Evolutionary conservation across 2,113 vertebrate genomes (phyloP).

Genomic region (Pterocles orientalis): DNA sequence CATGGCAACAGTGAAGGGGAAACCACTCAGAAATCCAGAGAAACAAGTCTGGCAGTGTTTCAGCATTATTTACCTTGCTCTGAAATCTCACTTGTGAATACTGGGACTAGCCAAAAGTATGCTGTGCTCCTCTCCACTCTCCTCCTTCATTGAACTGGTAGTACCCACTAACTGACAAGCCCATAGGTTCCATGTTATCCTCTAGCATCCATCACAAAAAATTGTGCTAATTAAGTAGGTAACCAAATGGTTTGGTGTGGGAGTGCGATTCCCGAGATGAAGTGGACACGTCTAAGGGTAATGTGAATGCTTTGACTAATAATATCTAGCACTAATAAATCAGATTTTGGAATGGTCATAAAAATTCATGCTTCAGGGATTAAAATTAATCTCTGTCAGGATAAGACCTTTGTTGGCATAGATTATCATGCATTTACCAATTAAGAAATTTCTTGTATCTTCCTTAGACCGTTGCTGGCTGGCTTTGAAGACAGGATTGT

Average conservation of each 20-base stretch:
- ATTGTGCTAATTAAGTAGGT: not conserved
- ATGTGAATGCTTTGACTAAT: not conserved
- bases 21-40: constrained; percentile 15
- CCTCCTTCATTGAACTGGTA: not conserved
- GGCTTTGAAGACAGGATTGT: not conserved
- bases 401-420: not conserved
- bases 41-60: not conserved
- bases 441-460: not conserved
- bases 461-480: not conserved
- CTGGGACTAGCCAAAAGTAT: not conserved
- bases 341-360: not conserved
- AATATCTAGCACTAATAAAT: constrained; percentile 28
- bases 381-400: constrained; percentile 16
- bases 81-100: not conserved
- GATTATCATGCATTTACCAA: not conserved
- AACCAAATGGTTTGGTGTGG: accelerated
- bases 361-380: constrained; percentile 2
- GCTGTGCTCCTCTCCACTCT: not conserved
- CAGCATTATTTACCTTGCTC: not conserved
- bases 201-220: not conserved
- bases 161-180: not conserved
- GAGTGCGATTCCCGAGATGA: not conserved
- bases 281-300: not conserved
- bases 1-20: not conserved
- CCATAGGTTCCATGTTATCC: not conserved